Conservation (phyloP, 2,797 vertebrate species). For the Tapirus indicus region DNA sequence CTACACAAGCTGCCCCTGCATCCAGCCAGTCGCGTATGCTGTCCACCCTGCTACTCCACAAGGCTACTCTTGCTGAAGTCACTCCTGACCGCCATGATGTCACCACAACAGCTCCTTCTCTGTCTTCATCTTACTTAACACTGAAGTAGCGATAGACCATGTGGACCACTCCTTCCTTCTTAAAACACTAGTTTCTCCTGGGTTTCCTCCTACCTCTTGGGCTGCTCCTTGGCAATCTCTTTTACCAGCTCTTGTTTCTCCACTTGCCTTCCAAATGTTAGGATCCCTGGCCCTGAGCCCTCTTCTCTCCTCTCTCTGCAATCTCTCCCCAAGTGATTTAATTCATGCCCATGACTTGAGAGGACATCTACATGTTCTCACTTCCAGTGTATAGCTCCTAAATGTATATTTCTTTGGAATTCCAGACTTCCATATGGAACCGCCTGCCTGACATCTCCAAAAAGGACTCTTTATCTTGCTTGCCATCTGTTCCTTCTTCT, state of each 20-base stretch:
- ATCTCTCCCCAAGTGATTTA: background rate
- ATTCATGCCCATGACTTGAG: background rate
- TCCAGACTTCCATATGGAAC: background rate
- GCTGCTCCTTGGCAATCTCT: background rate
- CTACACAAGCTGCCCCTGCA: background rate
- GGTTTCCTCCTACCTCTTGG: background rate
- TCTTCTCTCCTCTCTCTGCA: background rate
- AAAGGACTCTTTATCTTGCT: background rate
- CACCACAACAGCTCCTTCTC: background rate
- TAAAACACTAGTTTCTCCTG: background rate
- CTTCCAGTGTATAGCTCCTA: background rate
- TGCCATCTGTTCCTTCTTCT: background rate
- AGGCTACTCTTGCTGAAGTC: background rate
- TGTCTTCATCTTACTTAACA: background rate
- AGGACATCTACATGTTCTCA: background rate
- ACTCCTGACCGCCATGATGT: background rate
- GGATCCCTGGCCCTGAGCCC: background rate
- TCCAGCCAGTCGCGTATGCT: background rate
- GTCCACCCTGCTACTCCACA: rapidly evolving
- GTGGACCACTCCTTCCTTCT: background rate
- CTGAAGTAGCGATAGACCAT: background rate
- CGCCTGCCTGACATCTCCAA: background rate
- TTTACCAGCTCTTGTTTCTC: background rate
- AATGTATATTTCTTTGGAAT: background rate
- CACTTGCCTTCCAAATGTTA: background rate